Evolutionary conservation across 2,888 invertebrate species (phyloP).

Genomic region (Aphodius sticticus): DNA sequence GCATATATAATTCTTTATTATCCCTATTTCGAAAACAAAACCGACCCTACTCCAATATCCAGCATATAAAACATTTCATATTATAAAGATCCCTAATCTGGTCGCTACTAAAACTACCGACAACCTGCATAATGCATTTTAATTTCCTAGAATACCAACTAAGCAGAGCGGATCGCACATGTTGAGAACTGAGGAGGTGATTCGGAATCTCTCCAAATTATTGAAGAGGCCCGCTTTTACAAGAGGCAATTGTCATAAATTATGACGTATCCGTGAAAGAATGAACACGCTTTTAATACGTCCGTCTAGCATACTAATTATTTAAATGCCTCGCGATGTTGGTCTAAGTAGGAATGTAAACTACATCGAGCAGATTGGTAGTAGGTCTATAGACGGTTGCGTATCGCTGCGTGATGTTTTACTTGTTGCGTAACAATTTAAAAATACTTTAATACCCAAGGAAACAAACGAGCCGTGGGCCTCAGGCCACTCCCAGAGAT

Average conservation of each 20-base stretch:
- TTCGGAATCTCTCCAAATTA: not conserved
- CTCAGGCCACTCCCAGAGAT: not conserved
- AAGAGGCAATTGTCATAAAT: constrained; percentile 4
- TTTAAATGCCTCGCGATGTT: not conserved
- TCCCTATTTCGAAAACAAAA: not conserved
- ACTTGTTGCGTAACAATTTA: not conserved
- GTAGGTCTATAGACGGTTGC: not conserved
- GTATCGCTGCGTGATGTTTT: not conserved
- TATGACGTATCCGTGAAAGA: constrained; percentile 4
- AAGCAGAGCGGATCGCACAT: not conserved
- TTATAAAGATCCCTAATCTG: not conserved
- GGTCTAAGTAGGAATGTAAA: not conserved
- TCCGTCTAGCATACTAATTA: not conserved
- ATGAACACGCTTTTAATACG: not conserved
- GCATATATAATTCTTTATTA: not conserved
- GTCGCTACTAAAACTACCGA: not conserved
- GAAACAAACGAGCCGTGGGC: not conserved
- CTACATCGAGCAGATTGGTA: not conserved
- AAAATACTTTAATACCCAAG: not conserved
- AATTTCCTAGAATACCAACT: not conserved
- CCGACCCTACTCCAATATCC: not conserved
- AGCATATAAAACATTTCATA: not conserved
- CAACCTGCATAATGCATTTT: not conserved
- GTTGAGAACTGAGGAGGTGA: not conserved
- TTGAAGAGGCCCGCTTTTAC: not conserved